Percentiles rank a stretch among this genome's conserved stretches.
Conservation (phyloP, 1,140 invertebrate genomes). For the Hyles euphorbiae region DNA sequence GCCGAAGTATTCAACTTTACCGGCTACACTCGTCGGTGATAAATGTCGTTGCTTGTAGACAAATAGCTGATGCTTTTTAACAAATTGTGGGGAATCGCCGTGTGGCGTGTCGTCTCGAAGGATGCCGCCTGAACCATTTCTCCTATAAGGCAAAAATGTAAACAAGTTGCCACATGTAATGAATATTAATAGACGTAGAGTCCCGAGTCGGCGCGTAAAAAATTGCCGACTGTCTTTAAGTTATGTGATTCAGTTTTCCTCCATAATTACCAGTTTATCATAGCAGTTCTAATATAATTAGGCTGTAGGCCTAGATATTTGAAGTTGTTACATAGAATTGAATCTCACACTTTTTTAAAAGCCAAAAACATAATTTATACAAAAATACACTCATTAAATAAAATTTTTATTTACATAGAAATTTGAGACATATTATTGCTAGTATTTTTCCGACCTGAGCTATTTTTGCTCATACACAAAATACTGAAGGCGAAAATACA, state of each 20-base stretch:
- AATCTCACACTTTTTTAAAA: too few species aligned
- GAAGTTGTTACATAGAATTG: too few species aligned
- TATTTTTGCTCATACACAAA: too few species aligned
- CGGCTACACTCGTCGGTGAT: constrained; percentile 25
- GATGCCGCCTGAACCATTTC: constrained; percentile 34
- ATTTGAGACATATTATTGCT: too few species aligned
- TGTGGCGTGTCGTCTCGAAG: constrained; percentile 25
- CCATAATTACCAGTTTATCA: constrained; percentile 9
- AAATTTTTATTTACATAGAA: too few species aligned
- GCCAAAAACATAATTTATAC: too few species aligned
- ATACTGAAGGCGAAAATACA: not conserved
- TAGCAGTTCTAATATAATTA: not conserved
- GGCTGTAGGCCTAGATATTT: too few species aligned
- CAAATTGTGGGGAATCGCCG: constrained; percentile 41
- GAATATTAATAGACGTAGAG: constrained; percentile 41
- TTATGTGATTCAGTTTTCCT: constrained; percentile 19
- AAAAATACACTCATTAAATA: too few species aligned
- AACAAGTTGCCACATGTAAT: constrained; percentile 33
- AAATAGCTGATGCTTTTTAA: constrained; percentile 50
- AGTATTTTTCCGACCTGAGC: too few species aligned
- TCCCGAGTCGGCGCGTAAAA: constrained; percentile 20
- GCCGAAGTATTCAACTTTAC: constrained; percentile 24
- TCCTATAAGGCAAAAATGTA: constrained; percentile 39
- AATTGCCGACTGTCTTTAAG: constrained; percentile 18
- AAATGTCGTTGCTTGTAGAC: constrained; percentile 48